Evolutionary conservation across 2,113 vertebrate genomes (phyloP), one percentile per base, ranked within the genome.

Genomic region (Phrynocephalus versicolor): DNA sequence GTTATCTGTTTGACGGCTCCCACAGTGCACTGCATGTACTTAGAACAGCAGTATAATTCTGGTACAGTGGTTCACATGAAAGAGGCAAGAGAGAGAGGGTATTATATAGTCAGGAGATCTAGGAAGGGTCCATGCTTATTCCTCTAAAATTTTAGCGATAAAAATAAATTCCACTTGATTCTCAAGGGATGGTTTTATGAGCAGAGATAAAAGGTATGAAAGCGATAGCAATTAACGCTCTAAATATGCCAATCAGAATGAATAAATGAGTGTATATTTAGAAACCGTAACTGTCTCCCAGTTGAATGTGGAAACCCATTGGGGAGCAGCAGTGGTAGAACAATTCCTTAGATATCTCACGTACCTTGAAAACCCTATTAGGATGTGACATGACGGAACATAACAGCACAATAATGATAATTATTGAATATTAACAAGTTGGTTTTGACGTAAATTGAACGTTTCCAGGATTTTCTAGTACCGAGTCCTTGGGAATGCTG

Each of bases 211-310:
- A 70, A 12, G 33, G 27, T 21, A 62, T 79, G 77, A 39, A 79
- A 21, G 58, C 12, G 37, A 35, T 87, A 64, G 2, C 85, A 15
- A 79, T 90, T 62, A 76, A 72, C 85, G 72, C 55, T 72, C 10
- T 2, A 57, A 39, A 65, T 19, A 51, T 15, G 10, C 2, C 1
- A 65, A 30, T 33, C 6, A 39, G 37, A 62, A 74, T 51, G 0
- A 79, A 45, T 80, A 23, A 35, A 21, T 80, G 1, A 73, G 3
- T n/a, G 73, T 30, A 10, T 41, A 41, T 64, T 60, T 74, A 45
- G 71, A 83, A 70, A 1, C 10, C 39, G 51, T 87, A 30, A 10
- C 64, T 83, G 5, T 6, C 10, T 10, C 45, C 45, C 45, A 51
- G 5, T 51, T 10, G 10, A 51, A 51, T 10, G 10, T 51, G 45